These are phyloP conservation scores for Nasonia vitripennis DNA, from an alignment of 1,140 invertebrate species.

Conservation along the genomic window DNA sequence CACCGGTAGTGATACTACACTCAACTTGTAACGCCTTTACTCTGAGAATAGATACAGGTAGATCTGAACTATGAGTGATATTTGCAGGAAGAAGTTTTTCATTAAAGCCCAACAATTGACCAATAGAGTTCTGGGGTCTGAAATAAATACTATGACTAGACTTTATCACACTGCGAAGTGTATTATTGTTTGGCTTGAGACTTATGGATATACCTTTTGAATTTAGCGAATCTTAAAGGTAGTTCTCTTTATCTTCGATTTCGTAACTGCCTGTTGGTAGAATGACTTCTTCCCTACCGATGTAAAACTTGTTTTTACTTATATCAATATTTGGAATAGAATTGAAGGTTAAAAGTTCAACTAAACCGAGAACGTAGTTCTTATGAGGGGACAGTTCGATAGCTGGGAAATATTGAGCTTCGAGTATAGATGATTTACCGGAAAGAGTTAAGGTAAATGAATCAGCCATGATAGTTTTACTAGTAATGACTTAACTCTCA, in stretches of 20 bases:
- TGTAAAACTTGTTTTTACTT: background rate
- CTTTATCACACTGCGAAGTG: background rate
- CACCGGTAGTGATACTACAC: too few relatives aligned
- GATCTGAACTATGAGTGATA: background rate
- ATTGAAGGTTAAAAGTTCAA: too few relatives aligned
- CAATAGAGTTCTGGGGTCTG: background rate
- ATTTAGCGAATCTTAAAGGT: background rate
- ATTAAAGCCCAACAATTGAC: background rate
- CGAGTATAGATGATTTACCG: constrained; percentile 45
- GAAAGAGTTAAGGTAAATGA: constrained; percentile 56
- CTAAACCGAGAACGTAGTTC: constrained; percentile 49
- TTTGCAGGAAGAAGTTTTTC: background rate
- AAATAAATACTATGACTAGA: background rate
- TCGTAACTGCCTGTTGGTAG: constrained; percentile 6
- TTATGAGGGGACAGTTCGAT: constrained; percentile 50
- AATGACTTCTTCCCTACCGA: background rate
- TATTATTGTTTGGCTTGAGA: background rate
- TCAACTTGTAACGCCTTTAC: too few relatives aligned
- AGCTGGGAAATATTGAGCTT: constrained; percentile 54
- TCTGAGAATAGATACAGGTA: background rate
- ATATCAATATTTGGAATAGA: background rate
- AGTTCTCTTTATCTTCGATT: background rate
- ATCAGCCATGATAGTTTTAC: background rate
- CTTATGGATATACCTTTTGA: background rate
- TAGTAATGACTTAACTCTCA: background rate